Evolutionary conservation across 1,140 invertebrate species (phyloP), one percentile per base, ranked within the genome.

Genomic region (Battus philenor): DNA sequence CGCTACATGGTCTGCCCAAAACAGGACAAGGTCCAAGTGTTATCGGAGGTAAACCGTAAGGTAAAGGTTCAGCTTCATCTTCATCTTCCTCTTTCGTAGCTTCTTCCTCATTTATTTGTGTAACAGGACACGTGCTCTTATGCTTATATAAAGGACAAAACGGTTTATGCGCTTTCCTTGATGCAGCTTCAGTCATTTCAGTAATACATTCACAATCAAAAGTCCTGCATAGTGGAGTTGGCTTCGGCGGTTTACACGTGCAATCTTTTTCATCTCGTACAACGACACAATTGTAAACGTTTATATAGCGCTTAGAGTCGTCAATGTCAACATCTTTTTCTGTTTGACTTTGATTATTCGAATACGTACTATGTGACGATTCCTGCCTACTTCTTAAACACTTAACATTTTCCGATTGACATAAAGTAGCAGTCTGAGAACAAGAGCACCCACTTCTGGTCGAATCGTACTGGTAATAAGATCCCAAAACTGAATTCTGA

Each of bases 21-120:
- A 85, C 68, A 44, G 81, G 78, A 64, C 81, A 85, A 13, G 81
- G 81, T 8, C 78, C 77, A 4, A 85, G 68, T 41, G 72, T 50
- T 5, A 85, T 70, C 1, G 78, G 81, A 4, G 78, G 81, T 11
- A 85, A 39, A 0, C 81, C 81, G 38, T 85, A 85, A 2, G 81
- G 77, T 26, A 82, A 31, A 8, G 69, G 65, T 32, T 79, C 73
- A 4, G 52, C 50, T 46, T 70, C 71, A 12, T 85, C 75, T 52
- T 81, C 78, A 5, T 84, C 76, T 10, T 78, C 74, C 6, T 81
- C 75, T 15, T 74, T 68, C 9, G 64, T 66, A n/a, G 67, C 66
- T 41, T 81, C 77, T 4, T 81, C 81, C 16, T 78, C 70, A 11
- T 68, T 16, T 49, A 58, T 65, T 53, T 69, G 61, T 9, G 59